Conservation (phyloP, 2,797 vertebrate species). For the Decapterus maruadsi region DNA sequence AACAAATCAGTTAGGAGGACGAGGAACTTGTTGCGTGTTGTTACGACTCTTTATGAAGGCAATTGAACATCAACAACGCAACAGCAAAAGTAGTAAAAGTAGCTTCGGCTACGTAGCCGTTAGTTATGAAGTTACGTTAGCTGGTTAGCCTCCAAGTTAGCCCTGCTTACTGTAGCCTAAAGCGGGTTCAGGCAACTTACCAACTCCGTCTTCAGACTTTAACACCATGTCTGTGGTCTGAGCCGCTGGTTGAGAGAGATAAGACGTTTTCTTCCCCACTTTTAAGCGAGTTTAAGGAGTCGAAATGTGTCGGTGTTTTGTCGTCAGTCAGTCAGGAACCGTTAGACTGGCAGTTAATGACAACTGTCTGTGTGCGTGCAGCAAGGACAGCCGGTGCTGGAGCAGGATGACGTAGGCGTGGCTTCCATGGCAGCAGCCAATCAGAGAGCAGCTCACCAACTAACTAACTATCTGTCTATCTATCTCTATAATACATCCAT, state of each 20-base stretch:
- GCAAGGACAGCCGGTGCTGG: constrained; percentile 52
- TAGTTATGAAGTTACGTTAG: constrained; percentile 44
- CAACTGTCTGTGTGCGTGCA: constrained; percentile 45
- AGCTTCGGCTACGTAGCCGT: background rate
- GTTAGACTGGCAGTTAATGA: constrained; percentile 46
- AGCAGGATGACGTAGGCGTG: constrained; percentile 44
- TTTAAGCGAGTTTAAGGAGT: constrained; percentile 16
- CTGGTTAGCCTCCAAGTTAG: constrained; percentile 50
- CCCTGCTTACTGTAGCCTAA: constrained; percentile 15
- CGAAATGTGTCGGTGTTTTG: background rate
- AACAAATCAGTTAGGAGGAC: constrained; percentile 18
- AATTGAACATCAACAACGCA: background rate
- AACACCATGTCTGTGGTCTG: constrained; percentile 78
- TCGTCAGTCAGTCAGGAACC: background rate
- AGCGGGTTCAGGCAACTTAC: constrained; percentile 75
- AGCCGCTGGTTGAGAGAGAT: background rate
- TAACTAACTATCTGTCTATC: constrained; percentile 1
- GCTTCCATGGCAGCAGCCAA: constrained; percentile 58
- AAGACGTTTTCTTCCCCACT: rapidly evolving
- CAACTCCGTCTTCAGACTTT: constrained; percentile 86
- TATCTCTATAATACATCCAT: too few relatives aligned
- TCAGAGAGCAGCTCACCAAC: constrained; percentile 37
- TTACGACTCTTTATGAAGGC: background rate
- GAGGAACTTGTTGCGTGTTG: constrained; percentile 39
- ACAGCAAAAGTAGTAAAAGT: background rate